Conservation (phyloP, 2,888 invertebrate genomes). For the Apoda limacodes region DNA sequence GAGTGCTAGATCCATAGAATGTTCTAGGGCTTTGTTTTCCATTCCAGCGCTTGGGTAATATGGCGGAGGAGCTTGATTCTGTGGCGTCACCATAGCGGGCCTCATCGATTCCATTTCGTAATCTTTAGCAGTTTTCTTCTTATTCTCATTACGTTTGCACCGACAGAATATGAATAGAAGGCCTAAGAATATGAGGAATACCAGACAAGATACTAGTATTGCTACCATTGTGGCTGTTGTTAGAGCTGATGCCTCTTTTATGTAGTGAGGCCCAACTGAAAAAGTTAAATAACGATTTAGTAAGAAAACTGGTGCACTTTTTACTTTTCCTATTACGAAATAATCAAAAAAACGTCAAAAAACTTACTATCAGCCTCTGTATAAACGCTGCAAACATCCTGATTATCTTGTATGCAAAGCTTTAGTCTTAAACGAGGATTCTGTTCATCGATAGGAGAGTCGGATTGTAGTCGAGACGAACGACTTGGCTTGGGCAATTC, state of each 20-base stretch:
- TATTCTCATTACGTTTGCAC: conserved; percentile 83
- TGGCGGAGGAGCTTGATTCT: conserved; percentile 88
- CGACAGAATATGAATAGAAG: conserved; percentile 86
- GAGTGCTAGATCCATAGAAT: conserved; percentile 86
- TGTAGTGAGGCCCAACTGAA: conserved; percentile 84
- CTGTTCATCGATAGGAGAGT: conserved; percentile 71
- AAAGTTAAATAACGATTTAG: conserved; percentile 17
- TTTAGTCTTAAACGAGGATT: conserved; percentile 81
- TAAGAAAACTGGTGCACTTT: no score
- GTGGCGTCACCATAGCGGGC: conserved; percentile 87
- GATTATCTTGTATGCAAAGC: conserved; percentile 83
- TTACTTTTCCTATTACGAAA: no score
- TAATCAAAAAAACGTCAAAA: no score
- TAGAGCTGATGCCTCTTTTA: conserved; percentile 81
- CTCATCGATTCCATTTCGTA: conserved; percentile 92
- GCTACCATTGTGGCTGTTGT: conserved; percentile 84
- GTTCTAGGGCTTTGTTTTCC: conserved; percentile 93
- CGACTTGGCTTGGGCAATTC: conserved; percentile 64
- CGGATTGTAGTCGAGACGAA: conserved; percentile 64
- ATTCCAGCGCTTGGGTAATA: conserved; percentile 87
- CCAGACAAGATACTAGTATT: conserved; percentile 82
- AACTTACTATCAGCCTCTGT: conserved; percentile 86
- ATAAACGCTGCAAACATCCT: conserved; percentile 86
- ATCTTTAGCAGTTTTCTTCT: conserved; percentile 87
- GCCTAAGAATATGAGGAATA: conserved; percentile 80